Percentiles rank a stretch among this genome's conserved stretches.
These are phyloP conservation scores for Knipowitschia caucasica DNA, from an alignment of 2,797 vertebrate species.

Conservation along the genomic window DNA sequence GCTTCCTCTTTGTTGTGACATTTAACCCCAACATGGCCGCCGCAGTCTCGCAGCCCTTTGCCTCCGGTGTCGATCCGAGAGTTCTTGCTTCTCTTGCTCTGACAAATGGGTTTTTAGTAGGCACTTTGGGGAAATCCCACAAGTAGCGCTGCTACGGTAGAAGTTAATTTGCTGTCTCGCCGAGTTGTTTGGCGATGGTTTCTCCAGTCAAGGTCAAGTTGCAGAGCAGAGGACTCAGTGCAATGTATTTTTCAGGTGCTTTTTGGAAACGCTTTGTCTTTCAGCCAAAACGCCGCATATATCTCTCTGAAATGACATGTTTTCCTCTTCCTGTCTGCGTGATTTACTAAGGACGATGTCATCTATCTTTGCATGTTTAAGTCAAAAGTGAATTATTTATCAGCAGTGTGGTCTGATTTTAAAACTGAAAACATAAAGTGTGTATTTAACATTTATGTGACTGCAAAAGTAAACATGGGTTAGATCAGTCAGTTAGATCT, in stretches of 20 bases:
- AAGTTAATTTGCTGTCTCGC: conserved; percentile 17
- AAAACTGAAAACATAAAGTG: too few relatives aligned
- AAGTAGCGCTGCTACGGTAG: not conserved
- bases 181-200: conserved; percentile 15
- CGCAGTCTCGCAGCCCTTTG: conserved; percentile 20
- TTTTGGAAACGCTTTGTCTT: conserved; percentile 12
- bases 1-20: conserved; percentile 31
- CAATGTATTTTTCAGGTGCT: conserved; percentile 18
- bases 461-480: too few relatives aligned
- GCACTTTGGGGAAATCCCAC: conserved; percentile 10
- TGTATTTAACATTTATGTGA: too few relatives aligned
- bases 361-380: not conserved
- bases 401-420: too few relatives aligned
- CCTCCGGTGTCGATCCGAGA: conserved; percentile 14
- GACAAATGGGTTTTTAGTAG: conserved; percentile 15
- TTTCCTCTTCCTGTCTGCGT: not conserved
- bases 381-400: not conserved
- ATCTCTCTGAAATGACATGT: not conserved
- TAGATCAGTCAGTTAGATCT: too few relatives aligned
- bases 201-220: conserved; percentile 31
- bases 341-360: not conserved
- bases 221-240: conserved; percentile 12
- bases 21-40: not conserved
- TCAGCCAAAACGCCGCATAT: not conserved
- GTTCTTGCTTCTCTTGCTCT: conserved; percentile 16